A percentile compares a stretch with the other conserved stretches of the same genome.
phyloP scores from a whole-genome alignment of 2,113 vertebrate genomes.

The Xenopus borealis region DNA sequence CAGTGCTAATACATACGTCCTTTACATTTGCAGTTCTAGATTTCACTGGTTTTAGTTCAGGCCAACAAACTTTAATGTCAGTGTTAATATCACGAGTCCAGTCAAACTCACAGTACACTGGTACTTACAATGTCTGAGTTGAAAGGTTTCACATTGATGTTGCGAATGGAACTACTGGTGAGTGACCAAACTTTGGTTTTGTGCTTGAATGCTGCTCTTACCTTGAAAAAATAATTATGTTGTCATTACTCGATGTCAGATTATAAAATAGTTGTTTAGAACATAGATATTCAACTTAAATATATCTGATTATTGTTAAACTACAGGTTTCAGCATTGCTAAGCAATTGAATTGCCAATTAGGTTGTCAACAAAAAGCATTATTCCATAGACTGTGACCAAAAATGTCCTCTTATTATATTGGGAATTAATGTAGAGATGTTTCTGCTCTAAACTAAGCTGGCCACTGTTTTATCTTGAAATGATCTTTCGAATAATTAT shows the following conservation, averaged over 20 bases:
- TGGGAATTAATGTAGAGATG: background rate
- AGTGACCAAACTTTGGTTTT: slow-evolving; percentile 98
- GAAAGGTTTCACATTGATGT: slow-evolving; percentile 83
- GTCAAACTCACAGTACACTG: background rate
- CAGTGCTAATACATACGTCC: no score
- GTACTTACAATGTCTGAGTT: slow-evolving; percentile 90
- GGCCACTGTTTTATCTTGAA: background rate
- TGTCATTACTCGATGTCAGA: background rate
- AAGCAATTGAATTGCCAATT: no score
- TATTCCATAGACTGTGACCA: background rate
- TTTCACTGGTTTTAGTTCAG: no score
- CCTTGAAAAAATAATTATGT: slow-evolving; percentile 59
- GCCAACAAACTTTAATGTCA: no score
- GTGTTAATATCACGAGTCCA: no score
- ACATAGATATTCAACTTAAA: no score
- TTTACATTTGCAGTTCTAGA: no score
- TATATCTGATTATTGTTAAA: no score
- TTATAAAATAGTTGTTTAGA: no score
- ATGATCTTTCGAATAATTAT: background rate
- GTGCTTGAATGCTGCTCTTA: slow-evolving; percentile 96
- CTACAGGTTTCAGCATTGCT: background rate
- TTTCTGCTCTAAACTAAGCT: background rate
- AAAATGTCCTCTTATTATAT: background rate
- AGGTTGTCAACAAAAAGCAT: background rate
- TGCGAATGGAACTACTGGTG: slow-evolving; percentile 85